Percentiles rank a stretch among this genome's conserved stretches.
These are phyloP conservation scores for Nymphicus hollandicus DNA, from an alignment of 2,113 vertebrate genomes.

Conservation along the genomic window DNA sequence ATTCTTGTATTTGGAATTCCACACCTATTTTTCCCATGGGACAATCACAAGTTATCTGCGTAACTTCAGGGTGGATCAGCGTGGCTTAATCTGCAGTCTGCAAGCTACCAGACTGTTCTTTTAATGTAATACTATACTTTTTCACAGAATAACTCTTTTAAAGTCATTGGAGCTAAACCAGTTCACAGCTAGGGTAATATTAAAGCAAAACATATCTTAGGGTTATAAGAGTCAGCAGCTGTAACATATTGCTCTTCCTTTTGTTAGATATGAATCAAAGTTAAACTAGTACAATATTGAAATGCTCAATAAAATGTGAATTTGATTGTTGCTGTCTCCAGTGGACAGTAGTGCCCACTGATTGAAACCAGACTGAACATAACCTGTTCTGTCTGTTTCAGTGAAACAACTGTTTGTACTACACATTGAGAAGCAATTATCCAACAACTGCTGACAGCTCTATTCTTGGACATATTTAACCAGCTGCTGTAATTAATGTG, in stretches of 20 bases:
- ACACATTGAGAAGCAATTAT: slow-evolving; percentile 44
- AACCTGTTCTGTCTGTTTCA: not conserved
- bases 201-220: not conserved
- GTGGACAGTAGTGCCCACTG: not conserved
- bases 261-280: not conserved
- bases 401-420: not conserved
- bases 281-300: not conserved
- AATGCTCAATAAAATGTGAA: not conserved
- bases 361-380: not conserved
- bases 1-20: not conserved
- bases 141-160: not conserved
- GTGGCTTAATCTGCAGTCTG: not conserved
- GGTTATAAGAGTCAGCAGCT: not conserved
- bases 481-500: slow-evolving; percentile 20
- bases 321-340: not conserved
- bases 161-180: not conserved
- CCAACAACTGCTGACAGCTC: slow-evolving; percentile 54
- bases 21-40: not conserved
- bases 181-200: not conserved
- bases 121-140: not conserved
- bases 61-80: not conserved
- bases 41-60: not conserved
- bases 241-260: not conserved
- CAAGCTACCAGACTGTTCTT: not conserved
- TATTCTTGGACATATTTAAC: not conserved